Evolutionary conservation across 2,797 vertebrate genomes (phyloP).

Genomic region (Spheniscus humboldti): DNA sequence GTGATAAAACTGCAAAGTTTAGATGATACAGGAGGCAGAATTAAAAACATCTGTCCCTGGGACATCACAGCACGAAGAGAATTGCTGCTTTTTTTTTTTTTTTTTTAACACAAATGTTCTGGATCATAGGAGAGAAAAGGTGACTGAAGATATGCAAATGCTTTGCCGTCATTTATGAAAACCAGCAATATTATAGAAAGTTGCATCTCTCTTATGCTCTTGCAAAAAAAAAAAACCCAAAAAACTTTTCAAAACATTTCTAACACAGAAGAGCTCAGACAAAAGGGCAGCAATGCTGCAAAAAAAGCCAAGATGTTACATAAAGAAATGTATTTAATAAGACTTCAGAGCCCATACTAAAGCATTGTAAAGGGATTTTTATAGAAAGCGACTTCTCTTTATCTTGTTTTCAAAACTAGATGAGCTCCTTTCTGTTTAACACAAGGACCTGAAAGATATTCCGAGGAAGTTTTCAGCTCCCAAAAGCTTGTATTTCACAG

Average conservation of each 20-base stretch:
- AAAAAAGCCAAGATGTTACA: neutral
- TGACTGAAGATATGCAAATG: neutral
- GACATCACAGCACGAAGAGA: conserved; percentile 28
- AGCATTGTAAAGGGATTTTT: neutral
- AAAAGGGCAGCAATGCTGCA: neutral
- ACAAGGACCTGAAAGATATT: neutral
- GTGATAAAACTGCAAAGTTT: neutral
- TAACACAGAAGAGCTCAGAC: neutral
- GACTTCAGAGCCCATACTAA: neutral
- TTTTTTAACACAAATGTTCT: neutral
- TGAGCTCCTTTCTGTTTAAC: neutral
- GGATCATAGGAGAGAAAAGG: neutral
- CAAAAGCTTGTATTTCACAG: neutral
- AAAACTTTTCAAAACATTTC: conserved; percentile 23
- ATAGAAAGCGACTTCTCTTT: neutral
- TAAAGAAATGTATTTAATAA: conserved; percentile 8
- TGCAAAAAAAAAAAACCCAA: too few relatives aligned
- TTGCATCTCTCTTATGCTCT: neutral
- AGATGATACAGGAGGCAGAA: neutral
- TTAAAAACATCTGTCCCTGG: conserved; percentile 3
- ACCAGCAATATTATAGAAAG: neutral
- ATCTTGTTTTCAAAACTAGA: conserved; percentile 43
- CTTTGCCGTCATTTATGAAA: neutral
- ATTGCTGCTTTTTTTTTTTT: neutral
- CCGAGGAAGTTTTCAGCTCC: neutral